Conservation (phyloP, 1,140 invertebrate genomes). For the Drosophila sechellia region DNA sequence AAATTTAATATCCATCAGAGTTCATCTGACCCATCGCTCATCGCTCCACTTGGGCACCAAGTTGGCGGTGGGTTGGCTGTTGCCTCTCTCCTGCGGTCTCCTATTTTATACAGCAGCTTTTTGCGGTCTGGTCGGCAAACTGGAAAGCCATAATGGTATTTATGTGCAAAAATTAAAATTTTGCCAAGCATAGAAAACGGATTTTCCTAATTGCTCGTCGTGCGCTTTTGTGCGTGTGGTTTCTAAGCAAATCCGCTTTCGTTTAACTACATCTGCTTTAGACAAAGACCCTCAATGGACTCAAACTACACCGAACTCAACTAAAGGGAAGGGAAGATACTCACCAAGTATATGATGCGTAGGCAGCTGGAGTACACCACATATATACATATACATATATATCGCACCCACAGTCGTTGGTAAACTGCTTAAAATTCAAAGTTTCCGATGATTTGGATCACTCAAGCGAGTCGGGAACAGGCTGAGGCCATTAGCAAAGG, state of each 20-base stretch:
- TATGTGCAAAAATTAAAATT: conserved; percentile 54
- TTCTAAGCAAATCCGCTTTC: conserved; percentile 58
- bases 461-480: conserved; percentile 38
- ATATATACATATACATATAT: background rate
- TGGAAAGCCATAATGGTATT: conserved; percentile 39
- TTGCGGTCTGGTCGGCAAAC: conserved; percentile 31
- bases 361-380: background rate
- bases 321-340: background rate
- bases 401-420: conserved; percentile 10
- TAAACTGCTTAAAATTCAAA: conserved; percentile 77
- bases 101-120: conserved; percentile 25
- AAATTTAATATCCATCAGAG: conserved; percentile 57
- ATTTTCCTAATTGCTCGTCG: conserved; percentile 37
- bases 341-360: background rate
- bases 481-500: conserved; percentile 57
- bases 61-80: background rate
- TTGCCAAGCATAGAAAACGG: conserved; percentile 32
- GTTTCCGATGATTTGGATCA: conserved; percentile 64
- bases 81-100: background rate
- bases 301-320: background rate
- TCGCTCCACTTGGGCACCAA: conserved; percentile 7
- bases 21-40: conserved; percentile 28
- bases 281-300: background rate
- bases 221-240: conserved; percentile 24
- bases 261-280: conserved; percentile 39